phyloP scores from a whole-genome alignment of 2,888 invertebrate genomes.

The Lasioglossum malachurum region DNA sequence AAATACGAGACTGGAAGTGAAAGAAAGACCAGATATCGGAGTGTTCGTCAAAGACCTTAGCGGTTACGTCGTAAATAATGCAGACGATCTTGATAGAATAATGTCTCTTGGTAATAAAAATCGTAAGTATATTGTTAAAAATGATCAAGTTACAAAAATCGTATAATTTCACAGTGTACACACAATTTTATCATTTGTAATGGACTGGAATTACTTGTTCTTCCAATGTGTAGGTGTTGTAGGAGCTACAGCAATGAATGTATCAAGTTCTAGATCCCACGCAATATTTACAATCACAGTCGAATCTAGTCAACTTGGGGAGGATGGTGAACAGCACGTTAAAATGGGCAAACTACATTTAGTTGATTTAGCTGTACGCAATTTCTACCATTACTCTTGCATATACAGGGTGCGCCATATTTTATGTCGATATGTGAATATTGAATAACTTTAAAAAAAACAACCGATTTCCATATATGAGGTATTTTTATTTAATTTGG shows the following conservation, averaged over 20 bases:
- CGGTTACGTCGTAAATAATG: conserved; percentile 98
- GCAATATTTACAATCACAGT: conserved; percentile 99
- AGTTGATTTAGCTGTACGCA: conserved; percentile 96
- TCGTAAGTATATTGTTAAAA: conserved; percentile 86
- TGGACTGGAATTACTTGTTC: neutral
- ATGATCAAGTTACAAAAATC: neutral
- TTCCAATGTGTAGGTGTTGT: conserved; percentile 87
- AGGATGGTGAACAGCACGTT: conserved; percentile 94
- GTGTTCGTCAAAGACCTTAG: conserved; percentile 99
- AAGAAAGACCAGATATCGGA: conserved; percentile 98
- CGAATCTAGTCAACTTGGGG: conserved; percentile 95
- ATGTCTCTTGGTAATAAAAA: conserved; percentile 99
- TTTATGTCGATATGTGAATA: too few species aligned
- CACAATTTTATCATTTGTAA: neutral
- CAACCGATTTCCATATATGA: too few species aligned
- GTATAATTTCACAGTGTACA: neutral
- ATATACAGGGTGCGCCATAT: neutral
- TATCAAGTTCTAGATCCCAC: conserved; percentile 97
- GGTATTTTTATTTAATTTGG: too few species aligned
- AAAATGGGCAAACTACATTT: conserved; percentile 98
- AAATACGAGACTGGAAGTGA: conserved; percentile 94
- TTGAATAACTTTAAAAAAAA: too few species aligned
- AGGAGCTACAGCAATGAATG: conserved; percentile 98
- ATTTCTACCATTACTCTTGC: neutral
- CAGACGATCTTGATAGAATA: conserved; percentile 96